A percentile compares a stretch with the other conserved stretches of the same genome.
These are phyloP conservation scores for Diachasmimorpha longicaudata DNA, from an alignment of 1,140 invertebrate genomes.

Conservation along the genomic window DNA sequence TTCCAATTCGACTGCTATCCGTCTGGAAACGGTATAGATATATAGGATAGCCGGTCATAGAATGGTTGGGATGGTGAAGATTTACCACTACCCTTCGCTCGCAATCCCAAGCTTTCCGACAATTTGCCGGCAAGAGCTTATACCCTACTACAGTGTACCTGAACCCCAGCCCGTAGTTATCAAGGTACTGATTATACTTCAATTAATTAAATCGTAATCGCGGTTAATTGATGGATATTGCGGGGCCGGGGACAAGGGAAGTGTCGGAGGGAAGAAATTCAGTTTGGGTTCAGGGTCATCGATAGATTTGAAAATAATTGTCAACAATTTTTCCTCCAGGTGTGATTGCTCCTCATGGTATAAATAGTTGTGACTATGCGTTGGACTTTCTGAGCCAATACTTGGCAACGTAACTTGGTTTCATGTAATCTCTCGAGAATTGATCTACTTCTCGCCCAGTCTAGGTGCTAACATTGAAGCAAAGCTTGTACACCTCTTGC, in stretches of 20 bases:
- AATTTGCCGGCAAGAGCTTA: conserved; percentile 6
- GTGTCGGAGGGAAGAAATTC: neutral
- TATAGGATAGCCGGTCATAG: neutral
- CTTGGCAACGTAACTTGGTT: no score
- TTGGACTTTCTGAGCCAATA: no score
- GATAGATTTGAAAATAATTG: no score
- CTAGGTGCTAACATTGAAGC: no score
- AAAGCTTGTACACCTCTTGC: no score
- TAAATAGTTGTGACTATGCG: no score
- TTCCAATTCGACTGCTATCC: neutral
- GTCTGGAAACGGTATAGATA: neutral
- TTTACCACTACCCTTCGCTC: neutral
- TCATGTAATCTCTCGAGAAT: no score
- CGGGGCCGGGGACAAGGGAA: neutral
- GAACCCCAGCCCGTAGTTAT: neutral
- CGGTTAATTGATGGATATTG: neutral
- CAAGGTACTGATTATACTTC: conserved; percentile 1
- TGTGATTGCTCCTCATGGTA: no score
- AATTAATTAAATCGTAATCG: conserved; percentile 13
- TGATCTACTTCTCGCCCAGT: no score
- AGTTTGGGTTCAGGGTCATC: no score
- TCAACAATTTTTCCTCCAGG: no score
- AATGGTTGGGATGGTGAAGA: neutral
- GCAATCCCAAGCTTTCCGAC: conserved; percentile 20
- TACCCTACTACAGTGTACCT: neutral